A percentile compares a stretch with the other conserved stretches of the same genome.
phyloP scores from a whole-genome alignment of 2,888 invertebrate species.

The Ceratothoa steindachneri region DNA sequence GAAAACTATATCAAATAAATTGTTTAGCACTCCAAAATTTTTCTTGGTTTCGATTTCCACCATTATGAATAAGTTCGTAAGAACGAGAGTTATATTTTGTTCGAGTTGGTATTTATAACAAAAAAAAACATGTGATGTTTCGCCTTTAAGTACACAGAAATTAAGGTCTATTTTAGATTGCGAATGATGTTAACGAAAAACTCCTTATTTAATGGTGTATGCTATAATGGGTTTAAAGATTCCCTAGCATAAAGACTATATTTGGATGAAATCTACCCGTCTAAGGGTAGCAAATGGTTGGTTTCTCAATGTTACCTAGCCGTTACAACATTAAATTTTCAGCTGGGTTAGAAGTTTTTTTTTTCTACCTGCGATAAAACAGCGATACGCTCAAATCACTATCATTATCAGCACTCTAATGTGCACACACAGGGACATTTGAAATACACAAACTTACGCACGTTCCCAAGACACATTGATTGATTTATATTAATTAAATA shows the following conservation, averaged over 20 bases:
- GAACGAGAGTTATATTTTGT: too few relatives aligned
- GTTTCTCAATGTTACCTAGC: neutral
- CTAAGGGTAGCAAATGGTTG: neutral
- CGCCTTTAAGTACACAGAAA: too few relatives aligned
- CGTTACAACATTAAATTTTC: neutral
- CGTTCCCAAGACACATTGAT: too few relatives aligned
- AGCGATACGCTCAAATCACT: neutral
- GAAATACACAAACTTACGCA: too few relatives aligned
- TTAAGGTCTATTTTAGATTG: neutral
- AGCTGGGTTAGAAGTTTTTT: neutral
- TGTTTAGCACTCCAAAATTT: neutral
- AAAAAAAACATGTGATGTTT: too few relatives aligned
- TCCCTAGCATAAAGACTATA: neutral
- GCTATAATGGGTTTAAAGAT: neutral
- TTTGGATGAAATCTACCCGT: neutral
- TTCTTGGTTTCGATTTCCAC: too few relatives aligned
- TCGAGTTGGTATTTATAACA: too few relatives aligned
- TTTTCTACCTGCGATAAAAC: neutral
- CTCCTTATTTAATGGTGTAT: neutral
- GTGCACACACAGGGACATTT: too few relatives aligned
- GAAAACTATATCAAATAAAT: neutral
- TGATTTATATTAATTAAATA: too few relatives aligned
- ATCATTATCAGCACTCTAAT: too few relatives aligned
- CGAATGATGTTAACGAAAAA: neutral
- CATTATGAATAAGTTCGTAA: too few relatives aligned